Evolutionary conservation across 2,888 invertebrate genomes (phyloP).

Genomic region (Latrodectus hesperus): DNA sequence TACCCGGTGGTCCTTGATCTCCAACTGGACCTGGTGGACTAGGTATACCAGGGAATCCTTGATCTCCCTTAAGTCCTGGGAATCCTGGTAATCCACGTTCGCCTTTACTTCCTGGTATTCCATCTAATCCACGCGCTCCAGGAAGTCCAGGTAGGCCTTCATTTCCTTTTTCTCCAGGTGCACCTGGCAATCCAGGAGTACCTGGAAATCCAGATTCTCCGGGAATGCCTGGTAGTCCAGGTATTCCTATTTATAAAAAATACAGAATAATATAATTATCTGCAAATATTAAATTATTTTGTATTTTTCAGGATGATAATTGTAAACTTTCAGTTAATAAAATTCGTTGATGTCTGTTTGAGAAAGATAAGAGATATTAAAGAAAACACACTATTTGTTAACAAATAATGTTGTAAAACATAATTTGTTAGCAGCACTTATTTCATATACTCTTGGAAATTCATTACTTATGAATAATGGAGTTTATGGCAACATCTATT

Average conservation of each 20-base stretch:
- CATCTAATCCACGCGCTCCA: conserved; percentile 53
- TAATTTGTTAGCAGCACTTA: not conserved
- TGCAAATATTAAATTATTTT: not conserved
- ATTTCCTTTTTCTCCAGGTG: conserved; percentile 72
- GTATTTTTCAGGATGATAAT: not conserved
- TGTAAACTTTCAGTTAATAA: not conserved
- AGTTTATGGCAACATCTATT: no score
- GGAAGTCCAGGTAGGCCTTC: conserved; percentile 51
- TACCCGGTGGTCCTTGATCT: conserved; percentile 80
- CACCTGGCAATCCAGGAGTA: conserved; percentile 68
- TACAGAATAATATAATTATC: no score
- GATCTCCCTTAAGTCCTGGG: conserved; percentile 68
- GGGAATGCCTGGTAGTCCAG: conserved; percentile 66
- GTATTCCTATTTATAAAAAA: conserved; percentile 29
- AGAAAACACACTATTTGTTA: not conserved
- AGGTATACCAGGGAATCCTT: conserved; percentile 80
- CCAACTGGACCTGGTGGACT: conserved; percentile 89
- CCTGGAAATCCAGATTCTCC: conserved; percentile 70
- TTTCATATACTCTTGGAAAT: not conserved
- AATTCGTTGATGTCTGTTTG: not conserved
- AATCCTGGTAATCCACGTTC: conserved; percentile 57
- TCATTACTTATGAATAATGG: not conserved
- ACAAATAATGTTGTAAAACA: no score
- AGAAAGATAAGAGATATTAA: not conserved
- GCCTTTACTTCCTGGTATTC: conserved; percentile 62